Base-by-base conservation (phyloP, 2,113 vertebrate species). In the Paraplagusia blochii region DNA sequence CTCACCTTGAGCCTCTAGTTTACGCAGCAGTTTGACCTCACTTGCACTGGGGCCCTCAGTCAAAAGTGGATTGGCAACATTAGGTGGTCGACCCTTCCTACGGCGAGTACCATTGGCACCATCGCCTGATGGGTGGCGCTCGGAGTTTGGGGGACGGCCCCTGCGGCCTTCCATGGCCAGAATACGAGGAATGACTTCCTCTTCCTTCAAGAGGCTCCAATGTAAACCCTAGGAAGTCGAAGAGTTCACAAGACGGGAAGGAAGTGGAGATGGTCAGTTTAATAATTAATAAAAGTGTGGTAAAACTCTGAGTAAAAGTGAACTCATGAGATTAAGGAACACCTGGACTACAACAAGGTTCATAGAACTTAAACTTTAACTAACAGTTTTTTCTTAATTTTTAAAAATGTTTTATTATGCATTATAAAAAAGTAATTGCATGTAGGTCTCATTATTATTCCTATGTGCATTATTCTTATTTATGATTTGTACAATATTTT, bases 1-100 rank as follows among this genome's bases (percentile, higher is more conserved):
- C 73, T 87, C 72, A 97, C 97, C 97, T 90, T 99, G 97, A 66
- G 97, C 97, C 76, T 99, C 96, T 16, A 99, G 90, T 82, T 96
- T 99, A 72, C 96, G 91, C 54, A 98, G 71, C 1, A 99, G 90
- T 77, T 97, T 98, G 62, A 94, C 92, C 50, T 96, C 93, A 0
- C 91, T 89, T 12, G 76, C 91, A 73, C 92, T 94, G 53, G 93
- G 90, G 51, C 94, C 93, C 44, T 98, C 96, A 5, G 93, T 87
- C 45, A 90, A 91, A 22, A 95, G 92, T 0, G 87, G 56, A 63
- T 88, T 91, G 1, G 92, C 94, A 5, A 96, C 92, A 8, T 97
- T 98, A 0, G 94, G 95, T 8, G 95, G 95, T 3, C 95, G 92
- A 9, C 95, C 95, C 68, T 99, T 98, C 60, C 96, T 91, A 44